Percentiles rank a stretch among this genome's conserved stretches.
These are phyloP conservation scores for Notothenia coriiceps DNA, from an alignment of 2,113 vertebrate species.

Conservation along the genomic window DNA sequence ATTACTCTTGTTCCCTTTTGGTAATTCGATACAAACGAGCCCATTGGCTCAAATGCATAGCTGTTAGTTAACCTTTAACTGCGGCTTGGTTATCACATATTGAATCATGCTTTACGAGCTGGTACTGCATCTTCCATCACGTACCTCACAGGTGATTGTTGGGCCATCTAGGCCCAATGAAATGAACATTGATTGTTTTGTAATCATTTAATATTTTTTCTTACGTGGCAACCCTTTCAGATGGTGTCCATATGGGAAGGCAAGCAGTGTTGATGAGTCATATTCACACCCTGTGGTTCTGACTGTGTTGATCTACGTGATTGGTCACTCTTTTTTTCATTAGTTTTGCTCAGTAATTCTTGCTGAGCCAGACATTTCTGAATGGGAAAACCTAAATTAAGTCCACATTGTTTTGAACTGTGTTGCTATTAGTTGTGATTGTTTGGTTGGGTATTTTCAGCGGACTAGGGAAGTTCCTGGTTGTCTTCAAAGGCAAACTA, in stretches of 20 bases:
- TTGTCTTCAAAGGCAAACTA: constrained; percentile 62
- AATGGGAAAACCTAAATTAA: constrained; percentile 38
- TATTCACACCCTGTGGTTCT: constrained; percentile 15
- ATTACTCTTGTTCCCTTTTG: neutral
- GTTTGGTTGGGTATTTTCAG: constrained; percentile 45
- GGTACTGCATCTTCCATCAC: no score
- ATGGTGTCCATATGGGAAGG: constrained; percentile 13
- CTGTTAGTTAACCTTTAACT: neutral
- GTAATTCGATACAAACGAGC: neutral
- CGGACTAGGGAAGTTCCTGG: constrained; percentile 40
- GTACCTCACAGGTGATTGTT: neutral
- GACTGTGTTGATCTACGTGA: neutral
- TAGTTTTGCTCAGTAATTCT: constrained; percentile 25
- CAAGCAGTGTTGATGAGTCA: constrained; percentile 2
- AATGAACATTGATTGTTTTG: neutral
- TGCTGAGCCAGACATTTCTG: constrained; percentile 11
- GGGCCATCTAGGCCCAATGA: neutral
- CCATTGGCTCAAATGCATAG: neutral
- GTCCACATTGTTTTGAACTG: constrained; percentile 32
- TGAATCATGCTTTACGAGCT: no score
- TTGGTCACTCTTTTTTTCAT: constrained; percentile 13
- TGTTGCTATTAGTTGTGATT: constrained; percentile 11
- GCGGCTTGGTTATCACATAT: neutral
- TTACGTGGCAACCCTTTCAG: constrained; percentile 13
- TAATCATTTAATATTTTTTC: neutral